A percentile compares a stretch with the other conserved stretches of the same genome.
These are phyloP conservation scores for Conchocele bisecta DNA, from an alignment of 2,888 invertebrate species.

Conservation along the genomic window DNA sequence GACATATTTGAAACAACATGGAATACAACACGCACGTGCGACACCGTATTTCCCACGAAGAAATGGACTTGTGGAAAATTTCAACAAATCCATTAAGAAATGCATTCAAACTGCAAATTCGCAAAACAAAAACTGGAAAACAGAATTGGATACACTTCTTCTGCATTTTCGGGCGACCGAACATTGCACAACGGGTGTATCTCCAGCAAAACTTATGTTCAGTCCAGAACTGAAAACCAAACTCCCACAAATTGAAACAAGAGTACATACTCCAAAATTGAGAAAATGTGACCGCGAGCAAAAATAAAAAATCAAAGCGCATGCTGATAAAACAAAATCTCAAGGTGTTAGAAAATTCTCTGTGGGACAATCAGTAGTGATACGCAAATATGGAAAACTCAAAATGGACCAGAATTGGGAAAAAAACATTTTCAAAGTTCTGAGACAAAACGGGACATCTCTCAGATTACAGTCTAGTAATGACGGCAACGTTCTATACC, in stretches of 20 bases:
- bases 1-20: constrained; percentile 15
- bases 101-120: constrained; percentile 18
- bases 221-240: constrained; percentile 11
- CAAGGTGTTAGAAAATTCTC: background rate
- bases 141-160: constrained; percentile 7
- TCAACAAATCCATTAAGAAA: constrained; percentile 36
- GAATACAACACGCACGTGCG: constrained; percentile 33
- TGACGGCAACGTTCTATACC: constrained; percentile 7
- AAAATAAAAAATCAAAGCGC: constrained; percentile 11
- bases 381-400: background rate
- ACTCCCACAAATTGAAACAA: constrained; percentile 1
- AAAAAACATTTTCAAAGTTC: background rate
- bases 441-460: too few species aligned
- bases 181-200: constrained; percentile 3
- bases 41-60: constrained; percentile 41
- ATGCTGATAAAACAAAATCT: background rate
- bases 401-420: background rate
- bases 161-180: constrained; percentile 9
- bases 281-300: background rate
- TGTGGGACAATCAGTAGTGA: constrained; percentile 3
- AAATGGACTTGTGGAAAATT: constrained; percentile 44
- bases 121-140: constrained; percentile 31
- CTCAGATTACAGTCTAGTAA: background rate
- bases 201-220: constrained; percentile 8
- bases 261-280: background rate